phyloP scores from a whole-genome alignment of 2,113 vertebrate species.

The Romanogobio albipinnatus region DNA sequence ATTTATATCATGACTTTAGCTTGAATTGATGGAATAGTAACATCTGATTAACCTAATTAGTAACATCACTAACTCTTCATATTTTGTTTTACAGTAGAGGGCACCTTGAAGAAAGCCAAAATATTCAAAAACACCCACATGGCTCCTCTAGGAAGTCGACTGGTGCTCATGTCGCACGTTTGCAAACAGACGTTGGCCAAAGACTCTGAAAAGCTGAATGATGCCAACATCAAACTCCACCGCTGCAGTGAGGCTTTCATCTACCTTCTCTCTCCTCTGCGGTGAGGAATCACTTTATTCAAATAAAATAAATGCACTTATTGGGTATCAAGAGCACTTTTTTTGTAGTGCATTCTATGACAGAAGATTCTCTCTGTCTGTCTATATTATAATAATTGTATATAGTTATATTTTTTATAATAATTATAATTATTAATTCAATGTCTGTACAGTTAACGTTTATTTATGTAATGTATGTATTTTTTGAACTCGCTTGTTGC shows the following conservation, averaged over 20 bases:
- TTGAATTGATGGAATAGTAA: not conserved
- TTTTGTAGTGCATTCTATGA: not conserved
- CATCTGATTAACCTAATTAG: not conserved
- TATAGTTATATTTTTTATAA: not conserved
- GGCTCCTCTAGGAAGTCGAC: slow-evolving; percentile 81
- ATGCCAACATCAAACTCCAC: slow-evolving; percentile 89
- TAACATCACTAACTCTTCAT: not conserved
- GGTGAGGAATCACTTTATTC: slow-evolving; percentile 72
- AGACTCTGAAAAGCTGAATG: slow-evolving; percentile 87
- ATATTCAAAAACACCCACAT: slow-evolving; percentile 83
- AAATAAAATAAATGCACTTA: not conserved
- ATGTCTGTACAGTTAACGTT: not conserved
- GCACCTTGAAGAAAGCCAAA: slow-evolving; percentile 86
- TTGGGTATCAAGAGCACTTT: not conserved
- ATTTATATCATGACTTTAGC: not conserved
- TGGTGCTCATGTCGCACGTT: slow-evolving; percentile 93
- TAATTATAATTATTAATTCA: not conserved
- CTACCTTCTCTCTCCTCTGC: slow-evolving; percentile 92
- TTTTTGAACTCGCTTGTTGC: not conserved
- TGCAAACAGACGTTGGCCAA: slow-evolving; percentile 94
- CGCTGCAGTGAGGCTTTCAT: slow-evolving; percentile 91
- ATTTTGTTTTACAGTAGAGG: slow-evolving; percentile 82
- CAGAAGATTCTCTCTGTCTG: not conserved
- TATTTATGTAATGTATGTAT: not conserved
- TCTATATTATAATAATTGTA: not conserved